phyloP scores from a whole-genome alignment of 2,888 invertebrate species.

The Drosophila melanosoma region DNA sequence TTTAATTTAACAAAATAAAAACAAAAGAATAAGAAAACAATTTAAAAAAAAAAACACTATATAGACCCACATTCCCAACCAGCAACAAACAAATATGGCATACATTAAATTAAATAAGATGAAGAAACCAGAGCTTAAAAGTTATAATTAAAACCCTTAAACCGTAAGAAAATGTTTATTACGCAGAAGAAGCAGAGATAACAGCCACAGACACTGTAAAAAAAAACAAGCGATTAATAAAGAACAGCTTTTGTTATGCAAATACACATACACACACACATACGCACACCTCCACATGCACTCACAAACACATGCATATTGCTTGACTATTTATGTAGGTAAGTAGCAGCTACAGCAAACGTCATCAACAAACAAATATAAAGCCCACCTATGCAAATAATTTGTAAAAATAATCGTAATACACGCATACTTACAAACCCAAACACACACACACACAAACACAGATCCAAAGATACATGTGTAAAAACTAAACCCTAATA shows the following conservation, averaged over 20 bases:
- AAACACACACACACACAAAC: constrained; percentile 25
- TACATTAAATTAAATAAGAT: constrained; percentile 66
- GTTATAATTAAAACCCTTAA: constrained; percentile 60
- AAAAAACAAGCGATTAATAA: constrained; percentile 58
- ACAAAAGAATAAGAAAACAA: constrained; percentile 27
- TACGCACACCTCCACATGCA: constrained; percentile 29
- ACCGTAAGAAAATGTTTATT: constrained; percentile 59
- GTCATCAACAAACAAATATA: constrained; percentile 72
- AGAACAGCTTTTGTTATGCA: constrained; percentile 67
- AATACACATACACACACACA: constrained; percentile 41
- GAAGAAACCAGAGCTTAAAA: constrained; percentile 78
- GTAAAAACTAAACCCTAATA: constrained; percentile 51
- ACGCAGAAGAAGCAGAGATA: constrained; percentile 48
- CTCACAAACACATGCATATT: constrained; percentile 41
- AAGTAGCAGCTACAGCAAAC: constrained; percentile 54
- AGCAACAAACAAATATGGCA: constrained; percentile 58
- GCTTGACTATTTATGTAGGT: constrained; percentile 65
- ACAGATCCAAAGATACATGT: constrained; percentile 38
- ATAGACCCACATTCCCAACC: constrained; percentile 48
- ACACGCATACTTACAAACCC: constrained; percentile 22
- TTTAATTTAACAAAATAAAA: constrained; percentile 57
- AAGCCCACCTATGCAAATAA: constrained; percentile 79
- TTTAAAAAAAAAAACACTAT: constrained; percentile 16
- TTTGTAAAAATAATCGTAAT: constrained; percentile 74
- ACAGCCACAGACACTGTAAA: constrained; percentile 72